Evolutionary conservation across 2,888 invertebrate species (phyloP), one percentile per base, ranked within the genome.

Genomic region (Labia minor): DNA sequence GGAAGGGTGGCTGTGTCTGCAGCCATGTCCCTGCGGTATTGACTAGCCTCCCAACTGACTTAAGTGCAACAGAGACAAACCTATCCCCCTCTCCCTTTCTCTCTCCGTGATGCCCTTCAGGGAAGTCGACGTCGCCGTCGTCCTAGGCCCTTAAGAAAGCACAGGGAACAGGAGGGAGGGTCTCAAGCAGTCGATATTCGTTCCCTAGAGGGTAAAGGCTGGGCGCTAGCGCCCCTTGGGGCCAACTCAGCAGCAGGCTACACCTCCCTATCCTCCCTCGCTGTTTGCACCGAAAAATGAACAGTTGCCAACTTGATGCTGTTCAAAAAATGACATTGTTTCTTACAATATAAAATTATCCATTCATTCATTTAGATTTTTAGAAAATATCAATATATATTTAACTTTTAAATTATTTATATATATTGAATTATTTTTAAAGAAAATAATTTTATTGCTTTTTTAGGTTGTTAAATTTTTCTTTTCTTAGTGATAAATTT

Each of bases 131-230:
- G 49, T 49, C 49, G 49, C 14, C 49, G 26, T 26, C 26, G 26
- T 26, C 26, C 4, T 26, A 26, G 26, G 26, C 49, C 49, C 49
- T 49, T 49, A 49, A 49, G 49, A 49, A 49, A 49, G 49, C 49
- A 49, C 16, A 49, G 49, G 49, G 49, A 49, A 14, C 14, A 14
- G 14, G 49, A 49, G 49, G 16, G 49, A 49, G 49, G 16, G 49
- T 49, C 49, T 49, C 49, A 49, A 49, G 49, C 49, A 49, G 49
- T 49, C 49, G 49, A 49, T 49, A 49, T 49, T 49, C 49, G 49
- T 49, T 49, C 49, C 33, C 49, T 49, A 49, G 49, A 49, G 49
- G 49, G 49, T 49, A 49, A 49, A 16, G 49, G 49, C 49, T 49
- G 49, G 49, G 49, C 49, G 49, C 49, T 49, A 49, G 49, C 49